Conservation (phyloP, 2,113 vertebrate species). For the Hystrix brachyura region DNA sequence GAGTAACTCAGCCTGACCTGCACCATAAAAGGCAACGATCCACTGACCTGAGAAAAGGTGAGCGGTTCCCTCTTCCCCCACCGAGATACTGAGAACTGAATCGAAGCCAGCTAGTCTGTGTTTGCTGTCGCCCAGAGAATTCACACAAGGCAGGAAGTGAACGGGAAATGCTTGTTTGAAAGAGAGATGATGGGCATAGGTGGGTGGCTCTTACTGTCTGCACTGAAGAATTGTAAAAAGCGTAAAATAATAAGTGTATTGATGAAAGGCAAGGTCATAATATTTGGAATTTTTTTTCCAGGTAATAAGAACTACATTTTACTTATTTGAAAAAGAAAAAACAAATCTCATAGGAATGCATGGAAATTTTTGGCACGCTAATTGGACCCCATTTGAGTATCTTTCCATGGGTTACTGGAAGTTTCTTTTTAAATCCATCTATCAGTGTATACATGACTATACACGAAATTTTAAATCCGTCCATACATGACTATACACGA, state of each 20-base stretch:
- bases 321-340: conserved; percentile 17
- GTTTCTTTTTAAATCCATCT: conserved; percentile 48
- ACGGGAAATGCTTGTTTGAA: conserved; percentile 31
- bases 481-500: conserved; percentile 71
- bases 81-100: conserved; percentile 19
- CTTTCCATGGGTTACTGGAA: conserved; percentile 61
- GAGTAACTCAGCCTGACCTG: conserved; percentile 72
- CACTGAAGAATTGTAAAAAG: conserved; percentile 55
- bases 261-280: conserved; percentile 60
- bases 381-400: conserved; percentile 53
- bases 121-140: conserved; percentile 45
- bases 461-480: conserved; percentile 70
- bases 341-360: conserved; percentile 58
- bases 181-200: conserved; percentile 3
- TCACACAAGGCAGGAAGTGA: conserved; percentile 28
- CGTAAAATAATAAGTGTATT: conserved; percentile 60
- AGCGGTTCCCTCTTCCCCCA: background rate
- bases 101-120: conserved; percentile 14
- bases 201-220: conserved; percentile 46
- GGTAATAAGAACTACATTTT: conserved; percentile 57
- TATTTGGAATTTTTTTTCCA: conserved; percentile 37
- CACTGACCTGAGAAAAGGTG: conserved; percentile 71
- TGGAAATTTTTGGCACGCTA: conserved; percentile 64
- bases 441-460: conserved; percentile 70
- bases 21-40: conserved; percentile 46